These are phyloP conservation scores for Drosophila sordidula DNA, from an alignment of 2,888 invertebrate species.

Conservation along the genomic window DNA sequence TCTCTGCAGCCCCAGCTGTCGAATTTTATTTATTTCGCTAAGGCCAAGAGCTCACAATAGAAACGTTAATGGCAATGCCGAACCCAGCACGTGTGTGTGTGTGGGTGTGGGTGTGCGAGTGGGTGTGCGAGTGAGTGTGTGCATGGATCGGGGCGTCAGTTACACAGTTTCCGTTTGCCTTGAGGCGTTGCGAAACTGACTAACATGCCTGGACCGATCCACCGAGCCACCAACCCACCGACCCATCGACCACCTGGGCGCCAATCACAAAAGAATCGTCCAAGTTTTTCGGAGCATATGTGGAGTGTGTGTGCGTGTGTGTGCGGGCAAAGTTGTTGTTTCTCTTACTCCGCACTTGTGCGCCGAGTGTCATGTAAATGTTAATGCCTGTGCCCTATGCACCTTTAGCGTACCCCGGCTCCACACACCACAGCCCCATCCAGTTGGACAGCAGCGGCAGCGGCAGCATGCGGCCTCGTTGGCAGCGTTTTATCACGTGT, in stretches of 20 bases:
- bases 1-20: constrained; percentile 64
- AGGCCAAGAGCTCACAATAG: constrained; percentile 80
- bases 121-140: constrained; percentile 17
- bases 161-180: constrained; percentile 76
- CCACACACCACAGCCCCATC: background rate
- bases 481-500: constrained; percentile 79
- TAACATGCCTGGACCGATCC: constrained; percentile 48
- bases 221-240: constrained; percentile 6
- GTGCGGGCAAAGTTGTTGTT: constrained; percentile 58
- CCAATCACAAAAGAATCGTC: constrained; percentile 74
- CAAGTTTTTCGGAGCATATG: constrained; percentile 67
- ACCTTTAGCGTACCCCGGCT: constrained; percentile 57
- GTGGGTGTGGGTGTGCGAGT: constrained; percentile 8
- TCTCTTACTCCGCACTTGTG: constrained; percentile 41
- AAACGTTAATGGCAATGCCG: constrained; percentile 75
- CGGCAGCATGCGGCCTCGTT: constrained; percentile 38
- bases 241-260: constrained; percentile 59
- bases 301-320: constrained; percentile 10
- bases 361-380: constrained; percentile 76
- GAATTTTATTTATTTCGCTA: constrained; percentile 80
- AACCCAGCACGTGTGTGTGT: constrained; percentile 23
- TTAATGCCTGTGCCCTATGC: constrained; percentile 76
- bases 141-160: constrained; percentile 63
- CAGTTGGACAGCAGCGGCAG: constrained; percentile 5
- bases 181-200: constrained; percentile 61